Conservation (phyloP, 2,888 invertebrate genomes). For the Tetranychus piercei region DNA sequence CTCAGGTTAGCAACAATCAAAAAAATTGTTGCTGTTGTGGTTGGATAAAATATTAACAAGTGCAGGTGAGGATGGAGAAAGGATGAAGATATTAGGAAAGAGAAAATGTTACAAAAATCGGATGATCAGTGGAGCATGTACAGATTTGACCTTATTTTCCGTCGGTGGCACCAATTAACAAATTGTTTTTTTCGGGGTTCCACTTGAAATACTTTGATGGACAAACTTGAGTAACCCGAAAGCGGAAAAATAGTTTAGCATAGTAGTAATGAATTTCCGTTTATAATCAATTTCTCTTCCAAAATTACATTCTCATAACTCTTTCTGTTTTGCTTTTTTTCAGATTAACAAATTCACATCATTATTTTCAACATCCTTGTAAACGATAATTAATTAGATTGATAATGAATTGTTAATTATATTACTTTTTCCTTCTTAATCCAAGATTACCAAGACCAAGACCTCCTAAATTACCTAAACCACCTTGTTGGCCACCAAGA, state of each 20-base stretch:
- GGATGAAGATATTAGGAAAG: background rate
- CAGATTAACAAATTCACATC: background rate
- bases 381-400: background rate
- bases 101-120: background rate
- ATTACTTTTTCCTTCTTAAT: background rate
- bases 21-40: background rate
- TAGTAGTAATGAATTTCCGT: background rate
- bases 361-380: background rate
- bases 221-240: background rate
- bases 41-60: background rate
- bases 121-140: background rate
- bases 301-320: background rate
- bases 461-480: slow-evolving; percentile 1
- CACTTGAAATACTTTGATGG: background rate
- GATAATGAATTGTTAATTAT: background rate
- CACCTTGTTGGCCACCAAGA: slow-evolving; percentile 9
- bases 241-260: background rate
- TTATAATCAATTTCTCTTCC: background rate
- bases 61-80: background rate
- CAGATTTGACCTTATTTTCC: background rate
- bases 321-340: background rate
- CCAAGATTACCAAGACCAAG: background rate
- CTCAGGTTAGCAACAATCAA: background rate
- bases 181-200: background rate
- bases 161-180: background rate